A percentile compares a stretch with the other conserved stretches of the same genome.
Conservation (phyloP, 2,888 invertebrate species). For the Catocala sponsa region DNA sequence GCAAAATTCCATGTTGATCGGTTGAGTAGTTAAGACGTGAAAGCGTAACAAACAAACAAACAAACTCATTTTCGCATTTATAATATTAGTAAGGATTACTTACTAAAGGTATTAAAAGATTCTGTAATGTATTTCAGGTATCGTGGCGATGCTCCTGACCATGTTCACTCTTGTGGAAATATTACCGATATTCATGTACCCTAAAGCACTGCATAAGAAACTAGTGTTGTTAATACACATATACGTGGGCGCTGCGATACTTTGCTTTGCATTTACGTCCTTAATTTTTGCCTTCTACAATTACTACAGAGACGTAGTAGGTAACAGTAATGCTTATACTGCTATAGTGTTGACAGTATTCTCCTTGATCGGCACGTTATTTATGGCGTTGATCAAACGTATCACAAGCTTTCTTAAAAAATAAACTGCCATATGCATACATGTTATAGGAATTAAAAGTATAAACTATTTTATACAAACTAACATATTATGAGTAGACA, state of each 20-base stretch:
- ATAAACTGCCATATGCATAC: too few species aligned
- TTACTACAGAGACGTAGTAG: constrained; percentile 30
- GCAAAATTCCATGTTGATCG: too few species aligned
- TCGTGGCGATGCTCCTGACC: constrained; percentile 65
- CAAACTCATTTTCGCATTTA: too few species aligned
- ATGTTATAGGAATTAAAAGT: too few species aligned
- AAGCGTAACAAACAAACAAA: too few species aligned
- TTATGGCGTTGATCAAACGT: constrained; percentile 44
- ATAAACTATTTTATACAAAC: too few species aligned
- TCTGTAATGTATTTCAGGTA: constrained; percentile 58
- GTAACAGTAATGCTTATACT: constrained; percentile 51
- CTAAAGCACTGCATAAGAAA: constrained; percentile 29
- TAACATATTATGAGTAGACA: too few species aligned
- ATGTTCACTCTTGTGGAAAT: constrained; percentile 65
- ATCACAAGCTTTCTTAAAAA: constrained; percentile 18
- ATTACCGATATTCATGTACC: constrained; percentile 53
- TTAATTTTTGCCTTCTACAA: constrained; percentile 59
- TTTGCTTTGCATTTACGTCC: constrained; percentile 59
- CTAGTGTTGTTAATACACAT: constrained; percentile 53
- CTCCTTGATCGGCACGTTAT: constrained; percentile 58
- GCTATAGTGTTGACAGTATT: constrained; percentile 57
- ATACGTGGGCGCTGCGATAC: constrained; percentile 53
- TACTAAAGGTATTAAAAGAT: too few species aligned
- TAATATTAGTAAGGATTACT: too few species aligned
- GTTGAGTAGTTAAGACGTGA: too few species aligned